Conservation (phyloP, 2,888 invertebrate genomes). For the Aleiodes testaceus region DNA sequence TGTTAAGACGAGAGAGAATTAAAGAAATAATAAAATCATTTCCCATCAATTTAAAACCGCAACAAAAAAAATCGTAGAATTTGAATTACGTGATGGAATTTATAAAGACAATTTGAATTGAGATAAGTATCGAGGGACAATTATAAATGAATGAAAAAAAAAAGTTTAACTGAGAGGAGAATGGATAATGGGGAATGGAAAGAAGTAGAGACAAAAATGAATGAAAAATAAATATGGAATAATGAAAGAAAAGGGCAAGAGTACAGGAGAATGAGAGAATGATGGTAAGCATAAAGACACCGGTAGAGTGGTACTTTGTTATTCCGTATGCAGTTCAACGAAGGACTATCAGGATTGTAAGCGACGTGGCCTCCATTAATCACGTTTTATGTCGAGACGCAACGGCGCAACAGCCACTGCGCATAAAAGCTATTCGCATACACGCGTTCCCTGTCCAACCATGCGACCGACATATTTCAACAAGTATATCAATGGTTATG, state of each 20-base stretch:
- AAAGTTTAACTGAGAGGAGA: background rate
- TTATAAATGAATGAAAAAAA: slow-evolving; percentile 8
- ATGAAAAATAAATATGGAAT: slow-evolving; percentile 29
- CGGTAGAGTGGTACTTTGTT: slow-evolving; percentile 61
- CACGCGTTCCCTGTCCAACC: slow-evolving; percentile 31
- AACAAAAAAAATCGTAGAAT: background rate
- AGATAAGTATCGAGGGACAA: slow-evolving; percentile 7
- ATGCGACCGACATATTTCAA: slow-evolving; percentile 23
- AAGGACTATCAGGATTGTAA: slow-evolving; percentile 69
- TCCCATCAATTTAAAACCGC: background rate
- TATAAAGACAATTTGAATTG: slow-evolving; percentile 21
- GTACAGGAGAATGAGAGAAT: slow-evolving; percentile 12
- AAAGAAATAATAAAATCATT: too few relatives aligned
- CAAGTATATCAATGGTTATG: slow-evolving; percentile 33
- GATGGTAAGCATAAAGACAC: slow-evolving; percentile 31
- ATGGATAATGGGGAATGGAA: slow-evolving; percentile 16
- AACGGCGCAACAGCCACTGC: slow-evolving; percentile 69
- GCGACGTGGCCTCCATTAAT: slow-evolving; percentile 69
- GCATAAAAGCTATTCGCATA: slow-evolving; percentile 39
- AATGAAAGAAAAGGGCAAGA: slow-evolving; percentile 15
- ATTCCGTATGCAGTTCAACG: slow-evolving; percentile 62
- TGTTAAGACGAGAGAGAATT: too few relatives aligned
- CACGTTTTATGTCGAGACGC: slow-evolving; percentile 68
- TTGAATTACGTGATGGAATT: slow-evolving; percentile 17
- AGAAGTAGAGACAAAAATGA: slow-evolving; percentile 28